Evolutionary conservation across 2,888 invertebrate species (phyloP).

Genomic region (Lycaena phlaeas): DNA sequence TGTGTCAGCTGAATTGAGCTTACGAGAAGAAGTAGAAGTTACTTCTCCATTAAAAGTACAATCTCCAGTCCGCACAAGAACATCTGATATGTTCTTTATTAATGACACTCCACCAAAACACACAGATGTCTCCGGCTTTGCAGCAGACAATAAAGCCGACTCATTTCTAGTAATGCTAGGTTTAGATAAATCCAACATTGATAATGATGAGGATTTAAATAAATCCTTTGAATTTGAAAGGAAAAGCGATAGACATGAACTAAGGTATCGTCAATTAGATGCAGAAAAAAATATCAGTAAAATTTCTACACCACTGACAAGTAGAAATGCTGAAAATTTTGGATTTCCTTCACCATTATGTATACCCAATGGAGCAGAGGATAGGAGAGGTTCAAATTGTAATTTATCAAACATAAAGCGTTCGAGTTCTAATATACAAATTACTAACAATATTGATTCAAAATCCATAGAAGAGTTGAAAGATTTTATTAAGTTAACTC

Average conservation of each 20-base stretch:
- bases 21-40: slow-evolving; percentile 49
- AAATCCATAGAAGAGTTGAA: slow-evolving; percentile 49
- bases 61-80: slow-evolving; percentile 38
- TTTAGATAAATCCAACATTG: slow-evolving; percentile 46
- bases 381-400: slow-evolving; percentile 28
- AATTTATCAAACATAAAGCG: slow-evolving; percentile 33
- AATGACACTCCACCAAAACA: slow-evolving; percentile 47
- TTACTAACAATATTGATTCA: slow-evolving; percentile 27
- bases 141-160: slow-evolving; percentile 42
- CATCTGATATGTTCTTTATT: slow-evolving; percentile 53
- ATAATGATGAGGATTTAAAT: slow-evolving; percentile 39
- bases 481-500: slow-evolving; percentile 48
- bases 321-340: slow-evolving; percentile 36
- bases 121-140: slow-evolving; percentile 29
- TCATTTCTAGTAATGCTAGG: slow-evolving; percentile 61
- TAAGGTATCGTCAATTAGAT: slow-evolving; percentile 36
- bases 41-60: slow-evolving; percentile 31
- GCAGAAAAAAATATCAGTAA: slow-evolving; percentile 50
- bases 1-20: slow-evolving; percentile 47
- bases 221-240: slow-evolving; percentile 39
- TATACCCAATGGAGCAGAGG: slow-evolving; percentile 42
- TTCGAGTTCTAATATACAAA: slow-evolving; percentile 15
- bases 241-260: slow-evolving; percentile 40
- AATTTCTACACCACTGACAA: slow-evolving; percentile 53
- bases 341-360: slow-evolving; percentile 40